Evolutionary conservation across 2,888 invertebrate species (phyloP), one percentile per base, ranked within the genome.

Genomic region (Drosophila kuntzei): DNA sequence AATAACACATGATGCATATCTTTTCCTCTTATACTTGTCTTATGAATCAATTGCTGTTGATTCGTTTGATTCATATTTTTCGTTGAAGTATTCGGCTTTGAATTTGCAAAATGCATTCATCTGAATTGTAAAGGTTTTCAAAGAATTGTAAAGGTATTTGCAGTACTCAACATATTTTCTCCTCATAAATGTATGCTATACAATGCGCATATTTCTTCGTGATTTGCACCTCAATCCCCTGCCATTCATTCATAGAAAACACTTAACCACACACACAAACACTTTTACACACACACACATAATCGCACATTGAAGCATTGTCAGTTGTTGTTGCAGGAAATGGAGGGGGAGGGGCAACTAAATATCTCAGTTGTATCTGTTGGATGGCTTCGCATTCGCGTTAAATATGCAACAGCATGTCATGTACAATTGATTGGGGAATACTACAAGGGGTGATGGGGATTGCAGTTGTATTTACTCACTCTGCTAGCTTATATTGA

Each of bases 401-500:
- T 86, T 77, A 82, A 86, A 86, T 88, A 82, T 88, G 88, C 88
- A 83, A 86, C 88, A 88, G 74, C 85, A 70, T 84, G 81, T 75
- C 69, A 67, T 72, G 57, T 68, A 59, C 76, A 54, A 73, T 78
- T 58, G 61, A 44, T 36, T 29, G 14, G 14, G 14, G 41, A 43
- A 11, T 20, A 3, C 11, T 9, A 8, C 5, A 18, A 1, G 12
- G 7, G 49, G 3, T n/a, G 39, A n/a, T 16, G 11, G 14, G 14
- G 25, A 12, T 41, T 71, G 71, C 55, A 75, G 32, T 74, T 54
- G 46, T 39, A 65, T 34, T 72, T 61, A 27, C 53, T 51, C 71
- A 51, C 63, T 47, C 59, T 41, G 18, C 44, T 41, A 34, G 25
- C 20, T 36, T 18, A 51, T 83, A 83, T 83, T 79, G 83, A 83